These are phyloP conservation scores for Pachycephala philippinensis DNA, from an alignment of 2,113 vertebrate genomes.

Conservation along the genomic window DNA sequence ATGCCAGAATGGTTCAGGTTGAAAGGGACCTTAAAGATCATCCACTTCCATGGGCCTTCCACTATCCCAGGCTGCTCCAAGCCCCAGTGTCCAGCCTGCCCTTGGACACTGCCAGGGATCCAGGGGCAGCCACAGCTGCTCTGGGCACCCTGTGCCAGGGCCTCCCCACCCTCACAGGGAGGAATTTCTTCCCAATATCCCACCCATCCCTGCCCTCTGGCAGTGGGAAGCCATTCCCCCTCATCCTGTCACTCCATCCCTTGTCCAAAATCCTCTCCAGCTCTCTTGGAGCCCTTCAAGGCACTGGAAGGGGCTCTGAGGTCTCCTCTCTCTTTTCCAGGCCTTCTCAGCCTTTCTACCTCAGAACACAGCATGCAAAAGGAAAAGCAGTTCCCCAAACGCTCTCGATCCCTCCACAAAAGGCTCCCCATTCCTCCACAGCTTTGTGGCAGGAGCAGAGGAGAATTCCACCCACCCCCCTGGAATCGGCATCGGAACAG, in stretches of 20 bases:
- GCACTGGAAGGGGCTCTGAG: neutral
- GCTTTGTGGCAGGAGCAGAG: neutral
- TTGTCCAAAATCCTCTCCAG: neutral
- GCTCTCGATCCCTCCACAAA: fast-evolving
- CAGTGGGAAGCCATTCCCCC: neutral
- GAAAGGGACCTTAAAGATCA: neutral
- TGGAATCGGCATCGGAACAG: neutral
- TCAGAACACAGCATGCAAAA: neutral
- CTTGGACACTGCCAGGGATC: neutral
- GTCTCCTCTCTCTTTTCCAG: neutral
- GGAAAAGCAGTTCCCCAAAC: neutral
- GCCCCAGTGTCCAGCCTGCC: fast-evolving
- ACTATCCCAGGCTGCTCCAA: fast-evolving
- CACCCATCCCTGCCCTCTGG: fast-evolving
- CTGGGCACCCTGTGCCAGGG: neutral
- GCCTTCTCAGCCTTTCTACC: neutral
- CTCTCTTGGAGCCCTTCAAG: neutral
- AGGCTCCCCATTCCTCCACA: fast-evolving
- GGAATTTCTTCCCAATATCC: neutral
- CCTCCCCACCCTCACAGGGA: no score
- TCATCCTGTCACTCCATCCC: neutral
- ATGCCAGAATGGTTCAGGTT: no score
- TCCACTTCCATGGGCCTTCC: neutral
- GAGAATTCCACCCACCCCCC: fast-evolving
- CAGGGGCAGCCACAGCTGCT: neutral